A percentile compares a stretch with the other conserved stretches of the same genome.
These are phyloP conservation scores for Paedocypris micromegethes DNA, from an alignment of 2,797 vertebrate genomes.

Conservation along the genomic window DNA sequence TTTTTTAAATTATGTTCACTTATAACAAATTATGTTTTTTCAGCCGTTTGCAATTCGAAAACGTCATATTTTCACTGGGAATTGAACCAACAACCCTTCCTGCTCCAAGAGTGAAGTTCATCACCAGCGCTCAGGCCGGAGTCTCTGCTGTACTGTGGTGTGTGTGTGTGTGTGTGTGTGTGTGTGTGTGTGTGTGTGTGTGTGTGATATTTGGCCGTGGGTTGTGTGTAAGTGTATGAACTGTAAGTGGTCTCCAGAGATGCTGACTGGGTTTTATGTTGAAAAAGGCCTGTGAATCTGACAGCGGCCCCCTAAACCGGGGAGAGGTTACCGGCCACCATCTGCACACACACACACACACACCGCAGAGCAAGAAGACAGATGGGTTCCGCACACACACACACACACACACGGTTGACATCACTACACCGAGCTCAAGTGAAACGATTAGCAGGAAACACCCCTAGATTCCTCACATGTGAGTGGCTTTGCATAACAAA, in stretches of 20 bases:
- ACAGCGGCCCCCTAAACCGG: constrained; percentile 10
- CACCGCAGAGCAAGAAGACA: constrained; percentile 1
- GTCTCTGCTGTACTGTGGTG: background rate
- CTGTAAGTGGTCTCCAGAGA: constrained; percentile 21
- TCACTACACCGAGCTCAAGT: background rate
- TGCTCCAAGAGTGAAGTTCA: no score
- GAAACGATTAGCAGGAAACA: constrained; percentile 24
- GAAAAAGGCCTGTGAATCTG: constrained; percentile 27
- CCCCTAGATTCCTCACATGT: constrained; percentile 23
- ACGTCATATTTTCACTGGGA: no score
- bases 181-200: background rate
- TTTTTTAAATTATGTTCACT: no score
- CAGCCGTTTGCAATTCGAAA: no score
- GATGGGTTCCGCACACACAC: constrained; percentile 3
- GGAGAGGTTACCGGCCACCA: constrained; percentile 28
- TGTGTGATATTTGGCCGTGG: background rate
- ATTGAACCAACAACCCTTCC: no score
- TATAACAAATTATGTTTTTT: no score
- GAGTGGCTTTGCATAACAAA: constrained; percentile 27
- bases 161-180: background rate
- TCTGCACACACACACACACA: constrained; percentile 28
- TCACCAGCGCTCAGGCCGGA: no score
- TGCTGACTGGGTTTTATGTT: constrained; percentile 31
- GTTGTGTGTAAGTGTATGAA: constrained; percentile 15
- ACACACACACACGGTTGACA: constrained; percentile 15